These are phyloP conservation scores for Protonibea diacanthus DNA, from an alignment of 2,797 vertebrate species.

Conservation along the genomic window DNA sequence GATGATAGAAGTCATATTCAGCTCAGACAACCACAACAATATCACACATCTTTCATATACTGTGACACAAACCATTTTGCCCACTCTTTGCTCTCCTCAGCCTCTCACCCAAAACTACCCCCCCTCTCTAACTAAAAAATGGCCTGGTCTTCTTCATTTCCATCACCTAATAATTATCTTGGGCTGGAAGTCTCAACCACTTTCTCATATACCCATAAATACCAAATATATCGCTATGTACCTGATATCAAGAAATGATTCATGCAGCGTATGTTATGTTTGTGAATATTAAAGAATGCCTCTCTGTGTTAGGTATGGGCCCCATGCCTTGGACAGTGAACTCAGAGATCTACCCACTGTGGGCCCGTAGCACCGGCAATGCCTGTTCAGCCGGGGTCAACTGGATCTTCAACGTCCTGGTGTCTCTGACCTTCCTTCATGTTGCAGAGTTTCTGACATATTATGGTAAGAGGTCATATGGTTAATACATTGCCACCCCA, in stretches of 20 bases:
- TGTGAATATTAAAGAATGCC: neutral
- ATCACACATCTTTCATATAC: neutral
- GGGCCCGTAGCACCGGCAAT: slow-evolving; percentile 97
- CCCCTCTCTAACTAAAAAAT: no score
- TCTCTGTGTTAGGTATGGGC: slow-evolving; percentile 91
- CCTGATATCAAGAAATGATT: neutral
- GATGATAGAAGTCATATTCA: neutral
- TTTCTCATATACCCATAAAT: neutral
- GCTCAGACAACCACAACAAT: neutral
- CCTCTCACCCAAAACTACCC: no score
- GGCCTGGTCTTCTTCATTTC: no score
- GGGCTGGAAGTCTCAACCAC: no score
- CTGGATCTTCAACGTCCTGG: slow-evolving; percentile 96
- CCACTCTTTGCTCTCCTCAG: neutral
- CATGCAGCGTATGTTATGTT: neutral
- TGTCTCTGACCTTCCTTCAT: slow-evolving; percentile 96
- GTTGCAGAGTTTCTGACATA: slow-evolving; percentile 94
- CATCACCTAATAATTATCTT: no score
- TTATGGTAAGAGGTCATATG: slow-evolving; percentile 85
- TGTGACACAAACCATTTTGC: neutral
- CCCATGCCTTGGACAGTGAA: slow-evolving; percentile 99
- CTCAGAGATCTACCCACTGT: slow-evolving; percentile 98
- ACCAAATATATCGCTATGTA: neutral
- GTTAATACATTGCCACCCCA: neutral
- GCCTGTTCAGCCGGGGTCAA: slow-evolving; percentile 96